Percentiles rank a stretch among this genome's conserved stretches.
These are phyloP conservation scores for Cheirogaleus medius DNA, from an alignment of 2,113 vertebrate species.

Conservation along the genomic window DNA sequence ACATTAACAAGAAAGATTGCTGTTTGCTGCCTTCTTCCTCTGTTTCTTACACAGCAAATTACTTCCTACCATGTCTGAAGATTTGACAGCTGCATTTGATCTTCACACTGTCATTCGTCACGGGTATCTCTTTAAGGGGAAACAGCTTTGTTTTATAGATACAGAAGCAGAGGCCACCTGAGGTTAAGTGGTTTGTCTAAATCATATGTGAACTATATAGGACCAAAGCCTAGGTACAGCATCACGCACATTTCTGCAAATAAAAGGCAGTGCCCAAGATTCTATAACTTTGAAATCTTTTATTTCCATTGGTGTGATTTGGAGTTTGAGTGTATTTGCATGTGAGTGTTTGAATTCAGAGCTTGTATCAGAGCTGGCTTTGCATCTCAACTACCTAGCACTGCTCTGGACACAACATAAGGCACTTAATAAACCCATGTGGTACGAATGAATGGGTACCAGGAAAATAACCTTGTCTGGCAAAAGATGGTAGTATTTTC, in stretches of 20 bases:
- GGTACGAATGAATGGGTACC: background rate
- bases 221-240: background rate
- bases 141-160: background rate
- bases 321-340: background rate
- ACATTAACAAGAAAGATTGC: background rate
- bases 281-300: background rate
- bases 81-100: background rate
- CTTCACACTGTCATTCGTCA: slow-evolving; percentile 31
- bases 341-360: background rate
- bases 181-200: background rate
- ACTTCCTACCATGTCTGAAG: background rate
- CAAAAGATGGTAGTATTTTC: background rate
- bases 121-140: background rate
- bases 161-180: background rate
- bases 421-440: background rate
- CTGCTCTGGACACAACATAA: background rate
- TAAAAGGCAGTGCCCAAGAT: background rate
- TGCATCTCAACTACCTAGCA: background rate
- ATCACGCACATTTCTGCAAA: background rate
- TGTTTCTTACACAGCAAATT: background rate
- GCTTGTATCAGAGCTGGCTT: background rate
- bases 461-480: background rate
- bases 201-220: background rate
- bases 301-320: background rate
- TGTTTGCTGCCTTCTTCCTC: background rate